Evolutionary conservation across 2,113 vertebrate species (phyloP).

Genomic region (Rhabdornis inornatus): DNA sequence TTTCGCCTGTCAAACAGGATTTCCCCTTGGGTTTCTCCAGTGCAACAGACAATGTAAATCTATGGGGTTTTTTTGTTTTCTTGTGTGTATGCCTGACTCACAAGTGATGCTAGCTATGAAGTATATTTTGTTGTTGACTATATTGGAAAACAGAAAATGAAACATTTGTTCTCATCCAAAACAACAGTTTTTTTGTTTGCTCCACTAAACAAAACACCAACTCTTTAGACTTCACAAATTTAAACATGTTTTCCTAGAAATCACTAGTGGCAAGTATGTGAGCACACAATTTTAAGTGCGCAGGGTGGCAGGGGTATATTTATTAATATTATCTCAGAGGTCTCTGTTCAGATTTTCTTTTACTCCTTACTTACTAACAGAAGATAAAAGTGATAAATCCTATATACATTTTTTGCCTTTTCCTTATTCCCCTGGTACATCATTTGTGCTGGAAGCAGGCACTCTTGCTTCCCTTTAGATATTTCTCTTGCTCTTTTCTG

Average conservation of each 20-base stretch:
- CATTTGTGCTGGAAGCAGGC: background rate
- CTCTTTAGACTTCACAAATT: background rate
- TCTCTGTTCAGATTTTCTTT: background rate
- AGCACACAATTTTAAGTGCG: background rate
- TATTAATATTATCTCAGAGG: background rate
- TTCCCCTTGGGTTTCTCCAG: background rate
- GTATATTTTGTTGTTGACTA: conserved; percentile 9
- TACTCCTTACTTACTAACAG: background rate
- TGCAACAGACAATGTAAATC: background rate
- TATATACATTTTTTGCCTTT: background rate
- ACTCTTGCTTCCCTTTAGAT: background rate
- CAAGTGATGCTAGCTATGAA: background rate
- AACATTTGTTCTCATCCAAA: conserved; percentile 38
- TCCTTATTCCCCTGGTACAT: background rate
- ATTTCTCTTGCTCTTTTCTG: background rate
- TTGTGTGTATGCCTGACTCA: background rate
- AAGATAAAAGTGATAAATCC: background rate
- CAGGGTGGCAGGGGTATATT: background rate
- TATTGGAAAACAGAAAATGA: conserved; percentile 8
- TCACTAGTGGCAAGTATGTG: background rate
- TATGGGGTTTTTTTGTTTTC: background rate
- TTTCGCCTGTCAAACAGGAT: background rate
- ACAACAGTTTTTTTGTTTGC: background rate
- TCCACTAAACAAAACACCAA: conserved; percentile 6
- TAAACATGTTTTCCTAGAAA: conserved; percentile 22